A percentile compares a stretch with the other conserved stretches of the same genome.
These are phyloP conservation scores for Panzeria rudis DNA, from an alignment of 2,888 invertebrate species.

Conservation along the genomic window DNA sequence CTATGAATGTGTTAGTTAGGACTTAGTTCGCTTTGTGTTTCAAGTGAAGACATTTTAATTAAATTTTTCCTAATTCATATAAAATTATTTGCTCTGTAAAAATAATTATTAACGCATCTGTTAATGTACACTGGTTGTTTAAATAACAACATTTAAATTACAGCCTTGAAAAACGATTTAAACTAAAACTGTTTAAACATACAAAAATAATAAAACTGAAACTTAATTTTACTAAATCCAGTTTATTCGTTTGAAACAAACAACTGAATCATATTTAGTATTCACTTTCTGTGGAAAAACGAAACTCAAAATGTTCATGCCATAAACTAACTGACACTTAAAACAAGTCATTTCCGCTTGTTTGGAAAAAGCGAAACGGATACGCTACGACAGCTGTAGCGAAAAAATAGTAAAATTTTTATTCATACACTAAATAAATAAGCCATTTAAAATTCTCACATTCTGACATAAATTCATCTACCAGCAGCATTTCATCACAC, in stretches of 20 bases:
- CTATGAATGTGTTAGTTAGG: too few relatives aligned
- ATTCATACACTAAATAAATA: constrained; percentile 58
- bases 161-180: constrained; percentile 8
- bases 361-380: constrained; percentile 61
- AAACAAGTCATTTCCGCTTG: constrained; percentile 72
- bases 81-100: background rate
- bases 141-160: constrained; percentile 16
- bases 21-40: too few relatives aligned
- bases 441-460: constrained; percentile 50
- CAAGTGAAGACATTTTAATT: too few relatives aligned
- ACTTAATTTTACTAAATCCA: constrained; percentile 16
- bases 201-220: constrained; percentile 11
- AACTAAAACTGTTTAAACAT: background rate
- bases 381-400: constrained; percentile 66
- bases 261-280: background rate
- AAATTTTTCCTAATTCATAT: background rate
- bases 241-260: background rate
- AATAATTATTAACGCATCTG: background rate
- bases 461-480: background rate
- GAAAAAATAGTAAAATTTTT: constrained; percentile 12
- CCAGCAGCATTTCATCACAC: constrained; percentile 1
- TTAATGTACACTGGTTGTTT: background rate
- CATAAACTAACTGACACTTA: constrained; percentile 69
- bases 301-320: constrained; percentile 26
- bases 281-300: background rate